Percentiles rank a stretch among this genome's conserved stretches.
Evolutionary conservation across 2,113 vertebrate species (phyloP).

Genomic region (Engraulis encrasicolus): DNA sequence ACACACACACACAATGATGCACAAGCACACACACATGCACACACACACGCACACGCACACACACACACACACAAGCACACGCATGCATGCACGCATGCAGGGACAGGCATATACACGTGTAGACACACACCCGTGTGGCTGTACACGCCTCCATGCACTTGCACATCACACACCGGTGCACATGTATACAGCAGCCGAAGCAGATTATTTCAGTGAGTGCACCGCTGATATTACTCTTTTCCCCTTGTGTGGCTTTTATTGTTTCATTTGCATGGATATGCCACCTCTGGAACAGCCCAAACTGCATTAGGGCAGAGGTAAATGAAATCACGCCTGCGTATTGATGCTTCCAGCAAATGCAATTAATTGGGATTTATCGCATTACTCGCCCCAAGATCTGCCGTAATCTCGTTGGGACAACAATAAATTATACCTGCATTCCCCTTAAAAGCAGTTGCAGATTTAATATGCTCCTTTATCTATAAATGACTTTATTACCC

Average conservation of each 20-base stretch:
- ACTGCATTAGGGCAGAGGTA: conserved; percentile 45
- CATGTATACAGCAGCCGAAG: background rate
- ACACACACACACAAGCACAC: background rate
- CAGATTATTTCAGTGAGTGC: background rate
- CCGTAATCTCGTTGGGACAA: conserved; percentile 46
- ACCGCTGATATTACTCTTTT: background rate
- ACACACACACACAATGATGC: too few species aligned
- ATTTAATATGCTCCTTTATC: conserved; percentile 46
- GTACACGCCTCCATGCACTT: background rate
- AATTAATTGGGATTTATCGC: conserved; percentile 65
- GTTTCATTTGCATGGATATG: conserved; percentile 9
- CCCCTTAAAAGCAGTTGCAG: conserved; percentile 34
- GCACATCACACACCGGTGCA: background rate
- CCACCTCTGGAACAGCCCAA: conserved; percentile 44
- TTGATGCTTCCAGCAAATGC: conserved; percentile 51
- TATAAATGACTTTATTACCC: conserved; percentile 50
- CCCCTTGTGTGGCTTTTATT: background rate
- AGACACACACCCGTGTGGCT: background rate
- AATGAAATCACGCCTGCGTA: conserved; percentile 57
- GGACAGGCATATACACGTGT: background rate
- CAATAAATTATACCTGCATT: conserved; percentile 49
- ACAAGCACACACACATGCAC: background rate
- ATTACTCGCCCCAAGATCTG: conserved; percentile 56
- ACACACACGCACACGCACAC: background rate
- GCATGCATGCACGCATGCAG: background rate